Evolutionary conservation across 2,113 vertebrate genomes (phyloP), one percentile per base, ranked within the genome.

Genomic region (Sebastes fasciatus): DNA sequence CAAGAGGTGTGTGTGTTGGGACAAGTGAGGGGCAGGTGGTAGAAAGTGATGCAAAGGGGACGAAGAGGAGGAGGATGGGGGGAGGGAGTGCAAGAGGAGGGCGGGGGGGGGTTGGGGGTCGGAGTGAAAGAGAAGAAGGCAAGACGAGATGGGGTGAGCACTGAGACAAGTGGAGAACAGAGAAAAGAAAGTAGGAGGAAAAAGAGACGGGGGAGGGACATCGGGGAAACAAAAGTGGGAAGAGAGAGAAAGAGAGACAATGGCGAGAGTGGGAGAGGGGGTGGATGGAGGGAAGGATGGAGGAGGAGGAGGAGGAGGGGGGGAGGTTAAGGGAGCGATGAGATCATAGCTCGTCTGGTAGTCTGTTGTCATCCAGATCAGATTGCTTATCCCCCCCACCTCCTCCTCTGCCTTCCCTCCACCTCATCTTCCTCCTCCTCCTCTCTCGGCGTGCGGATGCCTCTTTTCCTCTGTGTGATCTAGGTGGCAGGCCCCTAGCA

Each of bases 261-360:
- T 92, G 87, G 89, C 49, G 68, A 5, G 82, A 84, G 85, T 86
- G 85, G 87, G 84, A 82, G 80, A 72, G 86, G 81, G 73, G 85
- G 68, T 66, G 84, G 64, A 74, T 58, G 51, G 84, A 85, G 75
- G 80, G 63, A 78, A 60, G 76, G 62, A 74, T 64, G 87, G 55
- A 77, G 80, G 46, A 72, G 71, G 68, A 52, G 70, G 66, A 48
- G 64, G 42, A 45, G 34, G 63, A 80, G 72, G 80, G 61, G 82
- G 73, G 80, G 81, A 14, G 86, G 88, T 91, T 89, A 88, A 88
- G 89, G 80, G 91, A 86, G 84, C 71, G 92, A 95, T 96, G 95
- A 96, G 95, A 95, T 96, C 95, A 96, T 96, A 93, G 95, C 95
- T 95, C 86, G 91, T 96, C 95, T 95, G 88, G 89, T 95, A 96